phyloP scores from a whole-genome alignment of 2,888 invertebrate genomes.

The Hecatera dysodea region DNA sequence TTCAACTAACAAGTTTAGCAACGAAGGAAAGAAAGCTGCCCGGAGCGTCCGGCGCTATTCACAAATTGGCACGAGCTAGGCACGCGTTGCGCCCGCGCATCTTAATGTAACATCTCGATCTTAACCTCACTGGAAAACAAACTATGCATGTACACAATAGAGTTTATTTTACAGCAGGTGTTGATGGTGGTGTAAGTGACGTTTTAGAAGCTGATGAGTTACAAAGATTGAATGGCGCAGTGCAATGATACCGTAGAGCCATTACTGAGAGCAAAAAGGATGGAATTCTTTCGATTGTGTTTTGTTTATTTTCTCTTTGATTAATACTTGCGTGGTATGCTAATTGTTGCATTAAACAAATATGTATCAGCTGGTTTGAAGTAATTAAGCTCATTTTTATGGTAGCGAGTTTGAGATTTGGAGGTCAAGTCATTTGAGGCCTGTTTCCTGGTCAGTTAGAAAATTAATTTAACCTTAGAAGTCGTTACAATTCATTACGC shows the following conservation, averaged over 20 bases:
- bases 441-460: neutral
- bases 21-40: slow-evolving; percentile 89
- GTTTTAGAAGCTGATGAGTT: slow-evolving; percentile 70
- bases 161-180: slow-evolving; percentile 50
- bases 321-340: slow-evolving; percentile 59
- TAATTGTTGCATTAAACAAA: slow-evolving; percentile 60
- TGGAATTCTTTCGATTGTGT: slow-evolving; percentile 81
- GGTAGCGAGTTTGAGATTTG: slow-evolving; percentile 25
- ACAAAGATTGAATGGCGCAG: slow-evolving; percentile 87
- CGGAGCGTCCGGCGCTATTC: slow-evolving; percentile 88
- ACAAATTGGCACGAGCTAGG: slow-evolving; percentile 90
- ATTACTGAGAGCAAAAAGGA: slow-evolving; percentile 85
- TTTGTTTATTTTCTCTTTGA: slow-evolving; percentile 72
- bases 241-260: slow-evolving; percentile 83
- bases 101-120: slow-evolving; percentile 68
- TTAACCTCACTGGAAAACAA: slow-evolving; percentile 55
- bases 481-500: neutral
- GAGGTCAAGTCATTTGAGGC: neutral
- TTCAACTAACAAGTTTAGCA: slow-evolving; percentile 89
- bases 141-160: slow-evolving; percentile 52
- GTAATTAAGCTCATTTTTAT: slow-evolving; percentile 37
- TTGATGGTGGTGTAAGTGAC: slow-evolving; percentile 48
- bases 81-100: slow-evolving; percentile 79
- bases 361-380: slow-evolving; percentile 31
- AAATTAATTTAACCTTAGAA: neutral